Evolutionary conservation across 2,113 vertebrate genomes (phyloP).

Genomic region (Spea bombifrons): DNA sequence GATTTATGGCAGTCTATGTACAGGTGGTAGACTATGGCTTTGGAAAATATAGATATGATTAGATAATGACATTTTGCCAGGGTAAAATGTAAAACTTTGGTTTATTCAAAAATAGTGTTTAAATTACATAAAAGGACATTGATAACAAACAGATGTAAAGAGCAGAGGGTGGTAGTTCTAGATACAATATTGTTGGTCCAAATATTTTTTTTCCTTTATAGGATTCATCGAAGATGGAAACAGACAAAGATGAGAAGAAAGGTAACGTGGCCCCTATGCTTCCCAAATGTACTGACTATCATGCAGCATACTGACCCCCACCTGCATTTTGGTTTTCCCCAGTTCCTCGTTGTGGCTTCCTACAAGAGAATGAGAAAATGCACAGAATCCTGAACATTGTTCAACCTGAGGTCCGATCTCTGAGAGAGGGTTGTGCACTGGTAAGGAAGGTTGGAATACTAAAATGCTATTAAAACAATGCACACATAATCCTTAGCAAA

Average conservation of each 20-base stretch:
- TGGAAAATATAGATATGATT: no score
- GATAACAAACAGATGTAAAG: no score
- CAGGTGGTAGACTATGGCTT: no score
- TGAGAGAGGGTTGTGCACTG: constrained; percentile 75
- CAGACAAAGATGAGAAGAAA: constrained; percentile 77
- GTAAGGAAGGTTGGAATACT: constrained; percentile 59
- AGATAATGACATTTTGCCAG: no score
- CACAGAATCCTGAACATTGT: constrained; percentile 65
- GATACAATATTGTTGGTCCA: no score
- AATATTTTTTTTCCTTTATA: not conserved
- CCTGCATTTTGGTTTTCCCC: constrained; percentile 1
- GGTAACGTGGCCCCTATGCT: constrained; percentile 56
- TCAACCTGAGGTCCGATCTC: constrained; percentile 77
- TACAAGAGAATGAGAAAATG: constrained; percentile 77
- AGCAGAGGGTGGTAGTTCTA: no score
- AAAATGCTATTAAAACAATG: no score
- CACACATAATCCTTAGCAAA: no score
- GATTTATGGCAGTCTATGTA: no score
- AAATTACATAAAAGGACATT: no score
- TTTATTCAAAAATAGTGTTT: no score
- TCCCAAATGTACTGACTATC: not conserved
- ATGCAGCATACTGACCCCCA: not conserved
- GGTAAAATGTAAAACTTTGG: no score
- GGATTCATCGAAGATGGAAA: constrained; percentile 75
- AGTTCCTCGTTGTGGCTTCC: constrained; percentile 84